Conservation (phyloP, 2,113 vertebrate genomes). For the Cryptomyrus ogoouensis region DNA sequence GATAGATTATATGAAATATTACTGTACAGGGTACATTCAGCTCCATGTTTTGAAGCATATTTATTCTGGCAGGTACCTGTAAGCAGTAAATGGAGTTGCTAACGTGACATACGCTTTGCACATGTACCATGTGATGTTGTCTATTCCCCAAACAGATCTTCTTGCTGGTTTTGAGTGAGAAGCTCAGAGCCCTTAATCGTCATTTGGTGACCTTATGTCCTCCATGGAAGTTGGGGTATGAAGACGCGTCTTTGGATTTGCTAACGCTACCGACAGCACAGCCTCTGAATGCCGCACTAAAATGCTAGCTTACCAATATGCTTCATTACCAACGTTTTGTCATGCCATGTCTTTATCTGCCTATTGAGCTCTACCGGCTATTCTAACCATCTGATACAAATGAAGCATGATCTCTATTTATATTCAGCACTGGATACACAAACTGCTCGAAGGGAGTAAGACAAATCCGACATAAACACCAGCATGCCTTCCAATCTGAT, state of each 20-base stretch:
- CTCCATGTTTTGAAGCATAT: neutral
- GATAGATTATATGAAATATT: neutral
- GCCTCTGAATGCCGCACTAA: neutral
- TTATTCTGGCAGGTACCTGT: neutral
- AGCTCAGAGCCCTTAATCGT: constrained; percentile 64
- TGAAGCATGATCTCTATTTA: neutral
- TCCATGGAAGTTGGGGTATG: constrained; percentile 29
- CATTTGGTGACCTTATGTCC: constrained; percentile 59
- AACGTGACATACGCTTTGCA: neutral
- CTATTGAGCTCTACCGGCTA: neutral
- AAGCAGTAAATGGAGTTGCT: neutral
- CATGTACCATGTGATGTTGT: neutral
- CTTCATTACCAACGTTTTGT: neutral
- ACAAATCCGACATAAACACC: constrained; percentile 15
- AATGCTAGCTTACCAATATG: neutral
- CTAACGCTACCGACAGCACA: neutral
- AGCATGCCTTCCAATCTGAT: constrained; percentile 9
- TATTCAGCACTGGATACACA: constrained; percentile 1
- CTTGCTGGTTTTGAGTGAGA: constrained; percentile 39
- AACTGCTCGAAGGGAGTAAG: constrained; percentile 9
- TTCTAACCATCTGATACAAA: neutral
- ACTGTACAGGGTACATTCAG: neutral
- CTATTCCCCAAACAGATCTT: constrained; percentile 23
- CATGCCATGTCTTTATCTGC: neutral
- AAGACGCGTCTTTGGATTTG: constrained; percentile 34